Percentiles rank a stretch among this genome's conserved stretches.
phyloP scores from a whole-genome alignment of 2,797 vertebrate species.

The Huso huso region DNA sequence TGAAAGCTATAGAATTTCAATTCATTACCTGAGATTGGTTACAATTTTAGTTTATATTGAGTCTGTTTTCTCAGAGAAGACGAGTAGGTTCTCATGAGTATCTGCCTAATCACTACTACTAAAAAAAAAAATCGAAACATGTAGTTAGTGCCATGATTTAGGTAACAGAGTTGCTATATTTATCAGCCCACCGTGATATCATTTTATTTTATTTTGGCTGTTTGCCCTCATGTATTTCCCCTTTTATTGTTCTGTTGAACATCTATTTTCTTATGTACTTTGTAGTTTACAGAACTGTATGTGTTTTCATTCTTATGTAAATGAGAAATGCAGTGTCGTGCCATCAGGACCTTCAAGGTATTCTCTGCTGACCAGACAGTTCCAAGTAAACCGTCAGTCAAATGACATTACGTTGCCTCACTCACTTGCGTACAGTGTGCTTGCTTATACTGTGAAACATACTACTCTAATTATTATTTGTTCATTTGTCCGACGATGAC shows the following conservation, averaged over 20 bases:
- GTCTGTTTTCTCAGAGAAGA: conserved; percentile 75
- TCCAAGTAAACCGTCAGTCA: too few relatives aligned
- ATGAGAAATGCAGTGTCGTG: too few relatives aligned
- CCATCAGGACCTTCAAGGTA: too few relatives aligned
- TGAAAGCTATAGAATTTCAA: conserved; percentile 82
- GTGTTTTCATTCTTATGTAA: too few relatives aligned
- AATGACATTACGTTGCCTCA: too few relatives aligned
- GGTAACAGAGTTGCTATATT: conserved; percentile 35
- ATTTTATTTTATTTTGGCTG: conserved; percentile 61
- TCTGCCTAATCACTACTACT: conserved; percentile 78
- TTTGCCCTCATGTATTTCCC: conserved; percentile 48
- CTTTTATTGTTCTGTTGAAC: background rate
- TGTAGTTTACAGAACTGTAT: too few relatives aligned
- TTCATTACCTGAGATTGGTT: conserved; percentile 82
- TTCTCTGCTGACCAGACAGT: too few relatives aligned
- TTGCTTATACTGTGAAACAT: too few relatives aligned
- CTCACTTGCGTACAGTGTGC: too few relatives aligned
- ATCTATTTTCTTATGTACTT: too few relatives aligned
- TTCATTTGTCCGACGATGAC: too few relatives aligned
- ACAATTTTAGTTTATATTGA: conserved; percentile 81
- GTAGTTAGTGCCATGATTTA: conserved; percentile 72
- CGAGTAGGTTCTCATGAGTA: conserved; percentile 73
- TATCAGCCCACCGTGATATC: conserved; percentile 60
- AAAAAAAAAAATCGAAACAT: conserved; percentile 76
- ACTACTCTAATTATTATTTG: too few relatives aligned